Conservation (phyloP, 2,113 vertebrate genomes). For the Apodemus sylvaticus region DNA sequence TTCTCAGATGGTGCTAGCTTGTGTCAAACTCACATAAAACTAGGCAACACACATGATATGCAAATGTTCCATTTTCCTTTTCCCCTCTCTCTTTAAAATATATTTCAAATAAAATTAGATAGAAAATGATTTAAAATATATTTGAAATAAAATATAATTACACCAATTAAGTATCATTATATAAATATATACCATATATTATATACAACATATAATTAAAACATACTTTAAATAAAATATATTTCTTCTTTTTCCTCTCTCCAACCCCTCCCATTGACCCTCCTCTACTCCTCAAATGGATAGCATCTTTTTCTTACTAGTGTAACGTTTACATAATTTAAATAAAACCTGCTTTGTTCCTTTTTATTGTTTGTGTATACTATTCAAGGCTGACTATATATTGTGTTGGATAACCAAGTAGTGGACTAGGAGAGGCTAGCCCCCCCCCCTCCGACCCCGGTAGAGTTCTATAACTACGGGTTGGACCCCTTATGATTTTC, state of each 20-base stretch:
- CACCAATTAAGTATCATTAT: neutral
- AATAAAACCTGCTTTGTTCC: neutral
- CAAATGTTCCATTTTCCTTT: neutral
- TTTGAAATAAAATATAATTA: neutral
- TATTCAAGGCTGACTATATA: neutral
- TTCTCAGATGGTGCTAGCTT: neutral
- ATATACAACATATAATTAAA: too few species aligned
- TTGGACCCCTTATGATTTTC: neutral
- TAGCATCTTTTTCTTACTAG: neutral
- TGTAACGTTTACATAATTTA: neutral
- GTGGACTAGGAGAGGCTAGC: neutral
- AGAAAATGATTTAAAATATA: too few species aligned
- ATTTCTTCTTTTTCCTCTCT: neutral
- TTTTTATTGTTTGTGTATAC: neutral
- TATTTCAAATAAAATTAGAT: neutral
- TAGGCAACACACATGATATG: neutral
- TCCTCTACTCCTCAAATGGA: neutral
- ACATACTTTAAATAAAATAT: neutral
- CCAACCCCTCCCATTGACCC: neutral
- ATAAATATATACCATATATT: too few species aligned
- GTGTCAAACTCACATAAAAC: neutral
- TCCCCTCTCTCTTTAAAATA: neutral
- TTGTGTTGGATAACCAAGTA: neutral
- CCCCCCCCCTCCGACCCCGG: too few species aligned
- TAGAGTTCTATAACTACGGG: too few species aligned